Conservation (phyloP, 2,113 vertebrate genomes). For the Gasterosteus nipponicus region DNA sequence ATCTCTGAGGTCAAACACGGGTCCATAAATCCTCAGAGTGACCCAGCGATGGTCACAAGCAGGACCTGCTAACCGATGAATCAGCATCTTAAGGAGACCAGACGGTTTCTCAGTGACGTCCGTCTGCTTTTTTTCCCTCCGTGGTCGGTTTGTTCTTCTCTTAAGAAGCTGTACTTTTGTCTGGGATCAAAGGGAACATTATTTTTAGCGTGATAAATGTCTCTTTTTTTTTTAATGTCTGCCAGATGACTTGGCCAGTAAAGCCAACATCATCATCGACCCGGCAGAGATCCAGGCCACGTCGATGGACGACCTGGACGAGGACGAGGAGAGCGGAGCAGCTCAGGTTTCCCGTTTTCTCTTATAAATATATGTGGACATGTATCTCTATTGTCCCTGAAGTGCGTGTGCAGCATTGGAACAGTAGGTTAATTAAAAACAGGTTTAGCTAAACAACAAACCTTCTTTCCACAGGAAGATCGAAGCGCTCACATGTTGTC, state of each 20-base stretch:
- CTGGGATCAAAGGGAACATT: too few relatives aligned
- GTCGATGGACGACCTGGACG: conserved; percentile 97
- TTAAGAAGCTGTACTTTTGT: background rate
- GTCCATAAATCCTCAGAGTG: background rate
- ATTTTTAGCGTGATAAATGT: background rate
- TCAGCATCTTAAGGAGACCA: background rate
- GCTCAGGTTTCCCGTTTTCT: conserved; percentile 79
- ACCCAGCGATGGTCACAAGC: background rate
- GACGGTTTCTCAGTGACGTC: too few relatives aligned
- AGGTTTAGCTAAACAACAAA: too few relatives aligned
- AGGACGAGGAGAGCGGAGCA: conserved; percentile 89
- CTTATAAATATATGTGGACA: background rate
- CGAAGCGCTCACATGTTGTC: too few relatives aligned
- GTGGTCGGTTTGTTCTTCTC: background rate
- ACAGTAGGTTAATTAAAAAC: too few relatives aligned
- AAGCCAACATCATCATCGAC: conserved; percentile 95
- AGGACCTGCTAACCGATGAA: background rate
- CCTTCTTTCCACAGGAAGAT: too few relatives aligned
- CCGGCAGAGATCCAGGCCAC: conserved; percentile 91
- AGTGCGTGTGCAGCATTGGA: background rate
- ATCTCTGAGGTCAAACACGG: background rate
- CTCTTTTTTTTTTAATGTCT: background rate
- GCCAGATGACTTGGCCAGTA: conserved; percentile 92
- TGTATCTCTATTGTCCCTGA: background rate
- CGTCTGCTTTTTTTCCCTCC: too few relatives aligned